Evolutionary conservation across 2,888 invertebrate species (phyloP).

Genomic region (Andrena hattorfiana): DNA sequence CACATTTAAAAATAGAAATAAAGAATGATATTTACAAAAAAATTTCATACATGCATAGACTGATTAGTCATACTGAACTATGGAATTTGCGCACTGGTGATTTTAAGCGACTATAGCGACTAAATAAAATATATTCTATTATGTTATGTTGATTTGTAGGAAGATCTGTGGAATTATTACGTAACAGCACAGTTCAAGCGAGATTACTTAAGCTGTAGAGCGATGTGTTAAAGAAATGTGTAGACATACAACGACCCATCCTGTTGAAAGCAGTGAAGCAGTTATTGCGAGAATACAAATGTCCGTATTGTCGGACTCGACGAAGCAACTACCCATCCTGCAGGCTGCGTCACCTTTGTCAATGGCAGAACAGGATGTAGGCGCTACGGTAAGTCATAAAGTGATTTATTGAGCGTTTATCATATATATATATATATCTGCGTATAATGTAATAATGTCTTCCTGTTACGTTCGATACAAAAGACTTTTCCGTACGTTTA

Average conservation of each 20-base stretch:
- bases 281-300: slow-evolving; percentile 70
- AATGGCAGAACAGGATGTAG: slow-evolving; percentile 37
- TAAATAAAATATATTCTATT: background rate
- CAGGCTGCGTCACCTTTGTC: slow-evolving; percentile 26
- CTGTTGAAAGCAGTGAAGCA: slow-evolving; percentile 69
- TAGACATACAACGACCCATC: slow-evolving; percentile 68
- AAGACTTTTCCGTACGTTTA: background rate
- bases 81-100: background rate
- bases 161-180: background rate
- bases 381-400: slow-evolving; percentile 23
- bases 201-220: background rate
- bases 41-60: background rate
- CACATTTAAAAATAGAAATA: background rate
- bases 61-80: background rate
- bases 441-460: background rate
- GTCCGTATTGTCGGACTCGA: slow-evolving; percentile 66
- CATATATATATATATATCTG: background rate
- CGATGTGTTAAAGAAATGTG: slow-evolving; percentile 68
- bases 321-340: slow-evolving; percentile 54
- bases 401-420: background rate
- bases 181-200: background rate
- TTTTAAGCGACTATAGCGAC: background rate
- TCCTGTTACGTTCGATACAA: background rate
- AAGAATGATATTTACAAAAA: background rate
- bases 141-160: slow-evolving; percentile 17